These are phyloP conservation scores for Mustela lutreola DNA, from an alignment of 2,113 vertebrate species.

Conservation along the genomic window DNA sequence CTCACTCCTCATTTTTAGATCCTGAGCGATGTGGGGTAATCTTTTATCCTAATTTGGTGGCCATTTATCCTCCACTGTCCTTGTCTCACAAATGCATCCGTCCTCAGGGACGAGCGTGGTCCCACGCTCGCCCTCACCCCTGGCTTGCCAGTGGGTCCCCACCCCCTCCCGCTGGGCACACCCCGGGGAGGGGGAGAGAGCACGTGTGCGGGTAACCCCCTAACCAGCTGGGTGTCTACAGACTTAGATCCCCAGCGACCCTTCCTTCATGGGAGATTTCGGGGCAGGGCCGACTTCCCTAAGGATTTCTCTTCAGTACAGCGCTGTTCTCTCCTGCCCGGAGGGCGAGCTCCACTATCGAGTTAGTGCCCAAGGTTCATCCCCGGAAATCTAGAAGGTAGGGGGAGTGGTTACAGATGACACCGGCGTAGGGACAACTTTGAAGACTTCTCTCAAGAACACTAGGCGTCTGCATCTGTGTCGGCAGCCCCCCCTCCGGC, in stretches of 20 bases:
- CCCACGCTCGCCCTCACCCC: background rate
- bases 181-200: background rate
- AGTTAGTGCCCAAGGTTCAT: constrained; percentile 30
- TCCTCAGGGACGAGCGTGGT: background rate
- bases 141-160: background rate
- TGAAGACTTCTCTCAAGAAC: constrained; percentile 51
- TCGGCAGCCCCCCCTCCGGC: background rate
- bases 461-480: background rate
- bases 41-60: background rate
- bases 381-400: background rate
- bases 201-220: background rate
- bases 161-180: background rate
- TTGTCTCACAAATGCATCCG: background rate
- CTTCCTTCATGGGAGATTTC: background rate
- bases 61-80: background rate
- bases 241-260: background rate
- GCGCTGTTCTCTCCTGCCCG: background rate
- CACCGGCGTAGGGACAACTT: constrained; percentile 61
- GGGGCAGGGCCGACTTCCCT: background rate
- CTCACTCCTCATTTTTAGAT: background rate
- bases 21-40: background rate
- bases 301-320: background rate
- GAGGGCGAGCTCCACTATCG: background rate
- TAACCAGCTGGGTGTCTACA: background rate
- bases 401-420: background rate